A percentile compares a stretch with the other conserved stretches of the same genome.
phyloP scores from a whole-genome alignment of 2,797 vertebrate genomes.

The Bufotes viridis region DNA sequence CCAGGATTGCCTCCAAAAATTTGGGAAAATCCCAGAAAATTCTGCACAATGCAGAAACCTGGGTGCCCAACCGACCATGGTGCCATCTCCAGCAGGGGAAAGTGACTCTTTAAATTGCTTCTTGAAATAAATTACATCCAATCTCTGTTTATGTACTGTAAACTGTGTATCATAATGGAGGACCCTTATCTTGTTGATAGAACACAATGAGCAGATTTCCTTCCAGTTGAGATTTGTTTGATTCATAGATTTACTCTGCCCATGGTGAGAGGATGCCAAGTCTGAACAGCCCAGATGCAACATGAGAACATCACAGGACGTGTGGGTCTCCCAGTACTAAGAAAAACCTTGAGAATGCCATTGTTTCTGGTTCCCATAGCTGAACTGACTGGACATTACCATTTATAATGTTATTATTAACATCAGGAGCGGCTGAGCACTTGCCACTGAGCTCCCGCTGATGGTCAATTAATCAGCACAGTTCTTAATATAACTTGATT shows the following conservation, averaged over 20 bases:
- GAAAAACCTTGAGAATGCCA: slow-evolving; percentile 32
- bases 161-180: neutral
- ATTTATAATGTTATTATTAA: slow-evolving; percentile 20
- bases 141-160: neutral
- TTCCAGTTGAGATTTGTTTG: neutral
- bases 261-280: neutral
- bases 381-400: neutral
- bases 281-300: neutral
- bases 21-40: too few relatives aligned
- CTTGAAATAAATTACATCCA: neutral
- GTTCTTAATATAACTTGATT: neutral
- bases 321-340: neutral
- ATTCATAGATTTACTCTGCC: slow-evolving; percentile 9
- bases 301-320: slow-evolving; percentile 20
- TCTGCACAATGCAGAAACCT: too few relatives aligned
- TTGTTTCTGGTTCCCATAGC: slow-evolving; percentile 36
- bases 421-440: neutral
- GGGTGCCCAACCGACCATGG: too few relatives aligned
- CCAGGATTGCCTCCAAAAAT: too few relatives aligned
- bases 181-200: slow-evolving; percentile 19
- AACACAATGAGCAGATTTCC: slow-evolving; percentile 30
- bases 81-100: too few relatives aligned
- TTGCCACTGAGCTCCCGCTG: neutral
- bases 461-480: slow-evolving; percentile 13
- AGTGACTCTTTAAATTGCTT: neutral